Conservation (phyloP, 2,797 vertebrate species). For the Phoebastria nigripes region DNA sequence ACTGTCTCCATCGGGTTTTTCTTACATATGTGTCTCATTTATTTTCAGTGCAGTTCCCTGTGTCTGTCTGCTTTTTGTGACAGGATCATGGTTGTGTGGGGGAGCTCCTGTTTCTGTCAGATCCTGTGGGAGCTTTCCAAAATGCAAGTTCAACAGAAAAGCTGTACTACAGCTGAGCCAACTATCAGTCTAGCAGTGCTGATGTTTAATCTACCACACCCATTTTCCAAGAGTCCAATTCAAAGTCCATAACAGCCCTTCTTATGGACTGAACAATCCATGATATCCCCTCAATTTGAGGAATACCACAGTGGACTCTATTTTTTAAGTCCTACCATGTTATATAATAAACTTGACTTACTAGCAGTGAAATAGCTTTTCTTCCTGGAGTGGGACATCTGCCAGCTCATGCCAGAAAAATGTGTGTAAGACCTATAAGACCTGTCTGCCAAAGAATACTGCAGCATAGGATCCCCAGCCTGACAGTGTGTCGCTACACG, state of each 20-base stretch:
- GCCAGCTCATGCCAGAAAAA: not conserved
- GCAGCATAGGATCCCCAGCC: not conserved
- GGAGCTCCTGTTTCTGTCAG: not conserved
- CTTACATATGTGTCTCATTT: not conserved
- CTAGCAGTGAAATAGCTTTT: not conserved
- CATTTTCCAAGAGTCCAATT: not conserved
- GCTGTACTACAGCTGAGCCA: not conserved
- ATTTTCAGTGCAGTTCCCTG: not conserved
- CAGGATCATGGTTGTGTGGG: not conserved
- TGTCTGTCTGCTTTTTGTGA: not conserved
- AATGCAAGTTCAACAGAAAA: not conserved
- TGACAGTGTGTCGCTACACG: fast-evolving
- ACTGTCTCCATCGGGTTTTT: not conserved
- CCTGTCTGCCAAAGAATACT: not conserved
- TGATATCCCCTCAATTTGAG: not conserved
- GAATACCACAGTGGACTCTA: not conserved
- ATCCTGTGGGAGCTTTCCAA: not conserved
- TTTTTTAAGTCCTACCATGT: not conserved
- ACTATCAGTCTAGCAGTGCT: not conserved
- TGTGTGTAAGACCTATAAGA: not conserved
- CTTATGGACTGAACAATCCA: not conserved
- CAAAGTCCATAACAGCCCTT: not conserved
- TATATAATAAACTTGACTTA: not conserved
- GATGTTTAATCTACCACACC: not conserved
- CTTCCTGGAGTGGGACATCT: not conserved